Evolutionary conservation across 2,113 vertebrate genomes (phyloP).

Genomic region (Cairina moschata): DNA sequence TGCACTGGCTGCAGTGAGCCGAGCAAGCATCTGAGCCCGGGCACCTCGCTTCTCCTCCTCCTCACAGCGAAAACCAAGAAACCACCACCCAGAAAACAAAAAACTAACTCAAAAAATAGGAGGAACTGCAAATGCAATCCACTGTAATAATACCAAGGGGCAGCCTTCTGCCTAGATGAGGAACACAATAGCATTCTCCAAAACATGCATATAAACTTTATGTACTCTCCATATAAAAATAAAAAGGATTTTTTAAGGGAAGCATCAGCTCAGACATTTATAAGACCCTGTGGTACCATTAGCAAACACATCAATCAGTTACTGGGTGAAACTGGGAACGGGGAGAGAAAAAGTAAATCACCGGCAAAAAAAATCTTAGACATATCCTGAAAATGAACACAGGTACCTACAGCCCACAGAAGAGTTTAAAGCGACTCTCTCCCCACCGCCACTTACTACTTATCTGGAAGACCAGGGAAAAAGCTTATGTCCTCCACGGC

Average conservation of each 20-base stretch:
- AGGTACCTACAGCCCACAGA: background rate
- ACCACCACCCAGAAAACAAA: background rate
- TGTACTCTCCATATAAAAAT: background rate
- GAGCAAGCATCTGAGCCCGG: rapidly evolving
- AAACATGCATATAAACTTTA: background rate
- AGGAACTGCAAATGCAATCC: slow-evolving; percentile 11
- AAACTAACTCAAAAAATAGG: background rate
- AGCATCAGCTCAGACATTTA: background rate
- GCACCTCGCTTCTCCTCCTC: background rate
- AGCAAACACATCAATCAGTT: background rate
- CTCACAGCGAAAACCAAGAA: background rate
- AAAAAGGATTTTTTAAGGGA: background rate
- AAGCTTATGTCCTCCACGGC: slow-evolving; percentile 48
- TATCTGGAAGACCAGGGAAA: slow-evolving; percentile 41
- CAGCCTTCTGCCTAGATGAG: background rate
- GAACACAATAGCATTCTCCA: background rate
- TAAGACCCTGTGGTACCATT: background rate
- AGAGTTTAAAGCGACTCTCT: slow-evolving; percentile 27
- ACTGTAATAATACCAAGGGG: background rate
- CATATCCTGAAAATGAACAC: background rate
- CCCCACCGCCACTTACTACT: slow-evolving; percentile 68
- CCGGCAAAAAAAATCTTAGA: background rate
- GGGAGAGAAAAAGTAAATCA: background rate
- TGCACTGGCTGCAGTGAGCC: background rate
- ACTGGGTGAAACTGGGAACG: background rate